Evolutionary conservation across 2,888 invertebrate species (phyloP).

Genomic region (Melieria picta): DNA sequence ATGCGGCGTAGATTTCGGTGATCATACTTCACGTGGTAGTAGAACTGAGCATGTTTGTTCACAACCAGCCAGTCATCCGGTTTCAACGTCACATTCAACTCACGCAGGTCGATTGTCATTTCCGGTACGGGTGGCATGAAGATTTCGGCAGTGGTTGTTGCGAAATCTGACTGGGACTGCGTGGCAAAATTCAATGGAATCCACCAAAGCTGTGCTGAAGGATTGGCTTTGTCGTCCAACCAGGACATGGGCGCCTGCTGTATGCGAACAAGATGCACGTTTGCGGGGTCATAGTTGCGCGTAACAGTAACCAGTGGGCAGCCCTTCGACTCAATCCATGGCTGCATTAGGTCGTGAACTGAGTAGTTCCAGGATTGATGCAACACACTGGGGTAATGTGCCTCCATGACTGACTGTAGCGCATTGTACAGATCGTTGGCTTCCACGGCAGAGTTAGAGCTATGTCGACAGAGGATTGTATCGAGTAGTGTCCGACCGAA

Average conservation of each 20-base stretch:
- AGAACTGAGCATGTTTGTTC: constrained; percentile 62
- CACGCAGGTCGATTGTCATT: constrained; percentile 48
- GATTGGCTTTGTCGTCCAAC: no score
- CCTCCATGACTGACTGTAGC: constrained; percentile 51
- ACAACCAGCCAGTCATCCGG: constrained; percentile 61
- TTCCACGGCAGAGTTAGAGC: constrained; percentile 16
- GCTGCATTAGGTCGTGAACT: constrained; percentile 69
- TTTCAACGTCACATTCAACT: constrained; percentile 50
- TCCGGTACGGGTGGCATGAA: constrained; percentile 57
- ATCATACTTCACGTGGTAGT: constrained; percentile 79
- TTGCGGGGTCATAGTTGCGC: constrained; percentile 65
- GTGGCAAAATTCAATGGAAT: constrained; percentile 63
- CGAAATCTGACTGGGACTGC: constrained; percentile 50
- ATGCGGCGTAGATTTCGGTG: constrained; percentile 73
- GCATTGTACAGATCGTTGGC: constrained; percentile 57
- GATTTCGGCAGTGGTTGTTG: constrained; percentile 54
- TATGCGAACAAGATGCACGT: no score
- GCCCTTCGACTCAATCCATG: constrained; percentile 73
- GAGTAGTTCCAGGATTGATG: constrained; percentile 46
- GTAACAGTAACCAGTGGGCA: constrained; percentile 70
- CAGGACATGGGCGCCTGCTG: no score
- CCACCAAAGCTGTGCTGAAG: constrained; percentile 49
- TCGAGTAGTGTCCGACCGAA: no score
- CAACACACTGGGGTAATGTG: no score
- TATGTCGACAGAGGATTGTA: no score